phyloP scores from a whole-genome alignment of 2,797 vertebrate genomes.

The Acrocephalus scirpaceus region DNA sequence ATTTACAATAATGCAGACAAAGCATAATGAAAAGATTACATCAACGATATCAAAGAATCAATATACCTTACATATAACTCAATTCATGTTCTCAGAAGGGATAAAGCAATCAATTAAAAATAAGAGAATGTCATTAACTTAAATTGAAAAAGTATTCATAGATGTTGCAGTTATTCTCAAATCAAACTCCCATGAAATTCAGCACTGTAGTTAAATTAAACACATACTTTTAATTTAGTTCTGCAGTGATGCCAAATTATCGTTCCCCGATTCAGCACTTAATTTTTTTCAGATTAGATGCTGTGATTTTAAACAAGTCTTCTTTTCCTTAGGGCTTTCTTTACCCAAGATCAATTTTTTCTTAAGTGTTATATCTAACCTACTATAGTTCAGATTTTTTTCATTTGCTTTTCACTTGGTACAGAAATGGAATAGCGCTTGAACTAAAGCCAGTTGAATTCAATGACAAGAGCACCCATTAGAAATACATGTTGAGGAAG shows the following conservation, averaged over 20 bases:
- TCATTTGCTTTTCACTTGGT: not conserved
- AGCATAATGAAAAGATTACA: not conserved
- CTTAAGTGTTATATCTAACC: not conserved
- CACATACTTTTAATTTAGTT: not conserved
- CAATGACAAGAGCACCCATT: not conserved
- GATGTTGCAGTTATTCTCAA: not conserved
- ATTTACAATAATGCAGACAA: not conserved
- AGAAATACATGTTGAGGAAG: not conserved
- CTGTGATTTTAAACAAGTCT: not conserved
- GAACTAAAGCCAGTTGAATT: not conserved
- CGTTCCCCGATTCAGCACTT: not conserved
- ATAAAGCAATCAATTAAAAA: constrained; percentile 17
- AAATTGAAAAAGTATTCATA: not conserved
- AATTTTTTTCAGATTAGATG: too few relatives aligned
- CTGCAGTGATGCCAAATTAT: not conserved
- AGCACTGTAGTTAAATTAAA: not conserved
- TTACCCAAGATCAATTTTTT: not conserved
- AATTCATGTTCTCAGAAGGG: not conserved
- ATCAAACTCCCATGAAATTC: not conserved
- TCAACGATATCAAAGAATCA: not conserved
- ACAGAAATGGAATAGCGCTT: not conserved
- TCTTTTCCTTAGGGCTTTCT: not conserved
- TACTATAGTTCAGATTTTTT: not conserved
- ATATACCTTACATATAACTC: not conserved
- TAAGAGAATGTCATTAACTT: not conserved